Evolutionary conservation across 2,797 vertebrate genomes (phyloP), one percentile per base, ranked within the genome.

Genomic region (Nyctalus aviator): DNA sequence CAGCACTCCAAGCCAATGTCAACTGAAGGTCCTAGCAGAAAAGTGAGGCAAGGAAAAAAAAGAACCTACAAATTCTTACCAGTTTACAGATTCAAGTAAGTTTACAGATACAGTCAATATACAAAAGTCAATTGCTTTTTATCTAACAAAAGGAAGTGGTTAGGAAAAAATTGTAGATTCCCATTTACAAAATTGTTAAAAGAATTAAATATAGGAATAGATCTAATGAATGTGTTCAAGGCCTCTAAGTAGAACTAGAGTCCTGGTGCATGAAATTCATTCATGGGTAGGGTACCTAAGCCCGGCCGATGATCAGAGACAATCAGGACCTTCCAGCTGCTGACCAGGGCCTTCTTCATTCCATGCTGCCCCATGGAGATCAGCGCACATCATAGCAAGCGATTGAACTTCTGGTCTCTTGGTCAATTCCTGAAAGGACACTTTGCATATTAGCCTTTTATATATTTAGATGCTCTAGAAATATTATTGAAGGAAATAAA

Each of bases 101-200:
- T 32, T 93, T 84, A 21, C 4, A 64, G 55, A n/a, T 77, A 57
- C 2, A 68, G 8, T 50, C 21, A 18, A 66, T 41, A 66, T 50
- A 35, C n/a, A 88, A 88, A 91, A 92, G 64, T 81, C 30, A 92
- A 27, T n/a, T 79, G 57, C 69, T 53, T 78, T 41, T 69, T 90
- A 50, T 71, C 50, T 41, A 79, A 6, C 5, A 66, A n/a, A 62
- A 86, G 6, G 14, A 95, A 66, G 27, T n/a, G 72, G 3, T 44
- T 27, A 64, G 21, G 32, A 72, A 72, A 15, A 64, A 57, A 30
- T 37, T 32, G n/a, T 10, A 66, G 69, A 79, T n/a, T 87, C 62
- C 15, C 32, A 72, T 57, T 91, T 84, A 68, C 1, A 86, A 5
- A 79, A 46, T 78, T 35, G 48, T 68, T 69, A 68, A 84, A 93